A percentile compares a stretch with the other conserved stretches of the same genome.
These are phyloP conservation scores for Lepidonotus clava DNA, from an alignment of 2,888 invertebrate genomes.

Conservation along the genomic window DNA sequence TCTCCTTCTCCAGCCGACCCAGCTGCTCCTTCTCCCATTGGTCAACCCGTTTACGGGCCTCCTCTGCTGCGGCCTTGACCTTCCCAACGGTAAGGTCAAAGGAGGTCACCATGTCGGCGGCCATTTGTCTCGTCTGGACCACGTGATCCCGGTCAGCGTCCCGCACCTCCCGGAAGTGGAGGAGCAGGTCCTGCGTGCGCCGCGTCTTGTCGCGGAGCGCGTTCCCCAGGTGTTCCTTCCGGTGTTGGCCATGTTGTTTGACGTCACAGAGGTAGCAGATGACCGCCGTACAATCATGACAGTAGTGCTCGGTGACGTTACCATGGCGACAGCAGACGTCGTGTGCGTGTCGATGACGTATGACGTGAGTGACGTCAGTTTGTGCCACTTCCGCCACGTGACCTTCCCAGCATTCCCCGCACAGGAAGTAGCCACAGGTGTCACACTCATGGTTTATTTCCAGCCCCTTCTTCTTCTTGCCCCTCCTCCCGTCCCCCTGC, in stretches of 20 bases:
- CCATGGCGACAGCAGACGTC: not conserved
- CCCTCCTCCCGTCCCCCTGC: not conserved
- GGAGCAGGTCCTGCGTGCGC: not conserved
- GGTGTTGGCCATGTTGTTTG: not conserved
- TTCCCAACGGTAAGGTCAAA: not conserved
- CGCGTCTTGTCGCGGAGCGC: not conserved
- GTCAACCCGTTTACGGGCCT: not conserved
- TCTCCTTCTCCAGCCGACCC: not conserved
- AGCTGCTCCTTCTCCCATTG: not conserved
- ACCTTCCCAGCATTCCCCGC: not conserved
- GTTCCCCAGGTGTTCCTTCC: not conserved
- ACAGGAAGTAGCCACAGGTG: not conserved
- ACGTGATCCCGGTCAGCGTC: not conserved
- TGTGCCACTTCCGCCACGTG: not conserved
- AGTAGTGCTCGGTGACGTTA: not conserved
- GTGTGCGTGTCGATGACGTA: not conserved
- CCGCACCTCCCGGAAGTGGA: not conserved
- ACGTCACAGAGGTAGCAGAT: not conserved
- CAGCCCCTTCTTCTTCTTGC: not conserved
- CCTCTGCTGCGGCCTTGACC: not conserved
- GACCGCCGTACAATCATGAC: not conserved
- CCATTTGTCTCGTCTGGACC: not conserved
- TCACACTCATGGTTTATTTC: not conserved
- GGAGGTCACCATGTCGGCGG: not conserved
- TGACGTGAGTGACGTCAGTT: not conserved